Base-by-base conservation (phyloP, 1,140 invertebrate genomes). In the Helicoverpa zea region DNA sequence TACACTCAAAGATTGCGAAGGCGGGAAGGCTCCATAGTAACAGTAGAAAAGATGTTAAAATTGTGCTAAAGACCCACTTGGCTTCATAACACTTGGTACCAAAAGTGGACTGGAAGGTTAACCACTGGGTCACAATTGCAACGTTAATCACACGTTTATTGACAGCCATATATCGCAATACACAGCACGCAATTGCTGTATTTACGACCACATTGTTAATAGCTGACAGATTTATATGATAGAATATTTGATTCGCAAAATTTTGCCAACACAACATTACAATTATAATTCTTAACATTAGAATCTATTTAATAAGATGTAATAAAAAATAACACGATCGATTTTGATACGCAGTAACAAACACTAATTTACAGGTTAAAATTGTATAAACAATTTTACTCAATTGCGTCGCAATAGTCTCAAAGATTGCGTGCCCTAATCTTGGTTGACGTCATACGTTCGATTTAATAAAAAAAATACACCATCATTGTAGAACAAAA, bases 121-220 rank as follows among this genome's bases (percentile, higher is more conserved):
- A 49, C 16, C 11, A 66, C 63, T 66, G 18, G 43, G 16, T 66
- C 13, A 66, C n/a, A 66, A 66, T 66, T n/a, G 35, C 43, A 49
- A 18, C 63, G 63, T 66, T 66, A 49, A 66, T 49, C 63, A 66
- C 43, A 47, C 63, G 63, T 66, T 66, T 49, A 66, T 66, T 49
- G 63, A 18, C 63, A 66, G 1, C 63, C n/a, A 18, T 49, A 49
- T 43, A 16, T 66, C 43, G 63, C 18, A 29, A 59, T 7, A 64
- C 30, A 11, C 63, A 43, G 35, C 30, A 64, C 63, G 14, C 29
- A 43, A 66, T 66, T 66, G 63, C 63, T 66, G 63, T 14, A 66
- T 66, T 66, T 66, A 66, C 43, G n/a, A 47, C n/a, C 30, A 47
- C 14, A 64, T 13, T 35, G n/a, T 18, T 49, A 47, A 47, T 43